Evolutionary conservation across 2,113 vertebrate genomes (phyloP).

Genomic region (Bos taurus): DNA sequence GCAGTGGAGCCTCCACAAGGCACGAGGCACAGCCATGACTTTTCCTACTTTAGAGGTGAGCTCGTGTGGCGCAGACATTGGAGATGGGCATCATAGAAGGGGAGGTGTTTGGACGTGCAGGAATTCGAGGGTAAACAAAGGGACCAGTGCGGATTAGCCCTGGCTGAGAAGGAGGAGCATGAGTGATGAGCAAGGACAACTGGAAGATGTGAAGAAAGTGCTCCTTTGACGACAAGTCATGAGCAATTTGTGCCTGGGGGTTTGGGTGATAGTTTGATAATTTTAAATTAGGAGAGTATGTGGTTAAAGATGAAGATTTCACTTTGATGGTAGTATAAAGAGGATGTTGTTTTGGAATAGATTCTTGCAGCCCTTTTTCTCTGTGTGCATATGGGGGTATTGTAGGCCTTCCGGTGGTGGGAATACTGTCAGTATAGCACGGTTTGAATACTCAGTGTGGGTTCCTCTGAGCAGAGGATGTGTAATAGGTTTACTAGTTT

Average conservation of each 20-base stretch:
- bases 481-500: background rate
- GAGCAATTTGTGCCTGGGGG: background rate
- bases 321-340: background rate
- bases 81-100: fast-evolving
- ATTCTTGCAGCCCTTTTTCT: background rate
- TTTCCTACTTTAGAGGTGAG: background rate
- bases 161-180: fast-evolving
- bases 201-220: background rate
- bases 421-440: background rate
- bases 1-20: background rate
- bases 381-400: fast-evolving
- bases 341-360: background rate
- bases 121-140: background rate
- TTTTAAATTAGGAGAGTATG: background rate
- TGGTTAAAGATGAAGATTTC: background rate
- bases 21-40: too few species aligned
- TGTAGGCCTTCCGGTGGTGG: background rate
- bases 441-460: too few species aligned
- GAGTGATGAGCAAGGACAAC: too few species aligned
- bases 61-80: background rate
- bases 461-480: background rate
- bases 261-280: background rate
- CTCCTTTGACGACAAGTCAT: background rate
- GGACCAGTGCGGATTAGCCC: fast-evolving
- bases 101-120: background rate